Evolutionary conservation across 2,888 invertebrate genomes (phyloP), one percentile per base, ranked within the genome.

Genomic region (Pheosia tremula): DNA sequence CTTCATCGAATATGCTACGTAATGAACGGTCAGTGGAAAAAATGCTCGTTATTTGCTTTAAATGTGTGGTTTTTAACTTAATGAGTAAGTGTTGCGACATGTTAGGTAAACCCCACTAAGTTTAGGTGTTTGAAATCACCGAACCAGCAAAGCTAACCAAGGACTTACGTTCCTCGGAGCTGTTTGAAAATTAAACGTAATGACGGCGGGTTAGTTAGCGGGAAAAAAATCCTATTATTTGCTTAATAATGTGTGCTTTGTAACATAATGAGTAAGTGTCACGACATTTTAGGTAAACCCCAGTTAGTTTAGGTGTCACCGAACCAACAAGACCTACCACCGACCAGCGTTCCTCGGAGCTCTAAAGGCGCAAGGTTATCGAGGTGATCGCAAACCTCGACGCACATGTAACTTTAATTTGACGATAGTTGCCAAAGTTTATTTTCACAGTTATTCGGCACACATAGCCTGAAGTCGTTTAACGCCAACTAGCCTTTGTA

Each of bases 371-470:
- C 66, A 68, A 72, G 69, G 73, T 75, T 75, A 77, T 64, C 68
- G 60, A 5, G 39, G 11, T 60, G 63, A 71, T 73, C 75, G 66
- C 78, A 66, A 77, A 74, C 74, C 82, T 77, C 77, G 80, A 80
- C 69, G 82, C 77, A 75, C 82, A 71, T 78, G 79, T 81, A 78
- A 74, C 85, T 86, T 86, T 85, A 88, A 88, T 89, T 89, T 88
- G 86, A 89, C 80, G 83, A 86, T 84, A 84, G 82, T 82, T 82
- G 85, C 82, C 83, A 85, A 87, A 89, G 89, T 90, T 91, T 90
- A 79, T 81, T 82, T 81, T 74, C 86, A 91, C 91, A 85, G 91
- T 91, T 91, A 91, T 77, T 79, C 84, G 91, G 82, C 90, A 90
- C 81, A 91, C 86, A 86, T 90, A 84, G 83, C 80, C 84, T 80